phyloP scores from a whole-genome alignment of 2,888 invertebrate species.

The Eretmocerus hayati region DNA sequence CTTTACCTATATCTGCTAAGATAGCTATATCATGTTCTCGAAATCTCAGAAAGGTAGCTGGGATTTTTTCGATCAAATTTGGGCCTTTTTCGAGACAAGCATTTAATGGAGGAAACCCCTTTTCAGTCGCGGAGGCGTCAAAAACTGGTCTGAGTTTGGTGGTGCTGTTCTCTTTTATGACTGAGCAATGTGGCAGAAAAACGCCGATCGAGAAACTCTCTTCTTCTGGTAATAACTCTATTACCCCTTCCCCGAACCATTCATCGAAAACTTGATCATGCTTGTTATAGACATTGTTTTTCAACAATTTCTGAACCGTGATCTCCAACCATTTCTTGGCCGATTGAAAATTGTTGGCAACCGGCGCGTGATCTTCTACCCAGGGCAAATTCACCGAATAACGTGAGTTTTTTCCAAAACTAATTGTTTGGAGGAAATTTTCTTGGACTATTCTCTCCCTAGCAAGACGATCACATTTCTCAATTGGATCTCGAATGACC shows the following conservation, averaged over 20 bases:
- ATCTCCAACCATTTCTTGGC: background rate
- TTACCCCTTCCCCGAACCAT: background rate
- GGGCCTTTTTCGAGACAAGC: slow-evolving; percentile 24
- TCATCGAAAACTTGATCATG: background rate
- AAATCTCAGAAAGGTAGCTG: slow-evolving; percentile 18
- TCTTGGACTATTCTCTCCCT: too few relatives aligned
- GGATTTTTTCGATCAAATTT: slow-evolving; percentile 25
- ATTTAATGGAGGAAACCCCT: slow-evolving; percentile 26
- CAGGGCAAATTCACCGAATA: background rate
- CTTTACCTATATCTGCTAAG: slow-evolving; percentile 21
- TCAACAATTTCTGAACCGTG: background rate
- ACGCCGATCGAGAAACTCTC: background rate
- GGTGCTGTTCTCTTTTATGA: slow-evolving; percentile 20
- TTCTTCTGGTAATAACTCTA: background rate
- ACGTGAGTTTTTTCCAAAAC: background rate
- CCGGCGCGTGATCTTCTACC: background rate
- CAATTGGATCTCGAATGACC: background rate
- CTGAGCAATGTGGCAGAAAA: slow-evolving; percentile 21
- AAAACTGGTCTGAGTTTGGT: slow-evolving; percentile 27
- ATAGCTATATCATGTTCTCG: slow-evolving; percentile 19
- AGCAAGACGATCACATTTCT: too few relatives aligned
- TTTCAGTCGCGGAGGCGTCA: slow-evolving; percentile 28
- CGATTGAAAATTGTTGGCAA: background rate
- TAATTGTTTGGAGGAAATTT: too few relatives aligned
- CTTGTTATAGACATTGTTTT: background rate